Base-by-base conservation (phyloP, 2,888 invertebrate species). In the Vanessa cardui region DNA sequence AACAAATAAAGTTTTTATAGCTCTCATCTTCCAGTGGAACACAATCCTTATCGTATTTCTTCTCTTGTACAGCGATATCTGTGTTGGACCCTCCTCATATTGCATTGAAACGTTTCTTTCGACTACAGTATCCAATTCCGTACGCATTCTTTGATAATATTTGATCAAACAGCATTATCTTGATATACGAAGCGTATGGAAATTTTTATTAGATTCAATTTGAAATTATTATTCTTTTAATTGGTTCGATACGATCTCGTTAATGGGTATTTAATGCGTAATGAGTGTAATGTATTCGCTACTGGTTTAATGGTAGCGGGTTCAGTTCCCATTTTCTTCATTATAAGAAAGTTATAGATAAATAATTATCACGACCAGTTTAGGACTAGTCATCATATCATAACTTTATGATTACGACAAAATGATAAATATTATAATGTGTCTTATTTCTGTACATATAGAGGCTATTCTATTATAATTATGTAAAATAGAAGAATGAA, bases 31-130 rank as follows among this genome's bases (percentile, higher is more conserved):
- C 0, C 44, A 68, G 59, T 83, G 71, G 66, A 45, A 4, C 0
- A 2, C 69, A 63, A 49, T 1, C 77, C 60, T 80, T 70, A 72
- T 74, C 61, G 73, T 76, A 68, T 67, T 69, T 72, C 72, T 54
- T 54, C 52, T 54, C 74, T 77, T 83, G 78, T 80, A 75, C 75
- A 76, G 73, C 71, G 74, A 80, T 80, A 81, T 80, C 81, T 80
- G 78, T 75, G 70, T 72, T 71, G 80, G 80, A 80, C 83, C 84
- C 84, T 83, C 81, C 80, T 81, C 83, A 81, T 81, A 81, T 85
- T 80, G 80, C 79, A 85, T 85, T 83, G 83, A 85, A 84, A 85
- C 82, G 83, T 89, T 82, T 79, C 80, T 84, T 80, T 79, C 78
- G 74, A 77, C 80, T 82, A 83, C 78, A 80, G 80, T 78, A 78